These are phyloP conservation scores for Drosophila tristis DNA, from an alignment of 1,140 invertebrate species.

Conservation along the genomic window DNA sequence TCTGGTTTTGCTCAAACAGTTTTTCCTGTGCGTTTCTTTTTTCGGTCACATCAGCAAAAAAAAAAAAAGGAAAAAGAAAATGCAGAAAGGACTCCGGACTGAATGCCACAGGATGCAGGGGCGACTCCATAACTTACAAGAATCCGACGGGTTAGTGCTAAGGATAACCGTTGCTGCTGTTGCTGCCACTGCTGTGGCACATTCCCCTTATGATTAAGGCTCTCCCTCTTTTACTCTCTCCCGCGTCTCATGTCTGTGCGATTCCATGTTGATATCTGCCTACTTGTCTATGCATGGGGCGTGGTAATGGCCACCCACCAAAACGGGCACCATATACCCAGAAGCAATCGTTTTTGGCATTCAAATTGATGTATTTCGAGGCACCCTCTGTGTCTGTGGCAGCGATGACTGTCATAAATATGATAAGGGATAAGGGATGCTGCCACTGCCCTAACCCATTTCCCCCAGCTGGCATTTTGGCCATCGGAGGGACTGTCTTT, in stretches of 20 bases:
- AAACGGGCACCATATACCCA: background rate
- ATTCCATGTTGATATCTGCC: constrained; percentile 43
- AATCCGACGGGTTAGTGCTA: constrained; percentile 26
- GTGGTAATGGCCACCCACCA: constrained; percentile 29
- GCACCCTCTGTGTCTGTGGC: constrained; percentile 32
- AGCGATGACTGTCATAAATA: constrained; percentile 68
- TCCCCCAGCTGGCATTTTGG: constrained; percentile 25
- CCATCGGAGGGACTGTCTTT: constrained; percentile 26
- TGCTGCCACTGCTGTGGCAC: constrained; percentile 14
- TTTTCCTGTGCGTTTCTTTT: constrained; percentile 22
- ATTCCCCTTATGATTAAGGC: constrained; percentile 54
- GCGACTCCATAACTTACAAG: constrained; percentile 42
- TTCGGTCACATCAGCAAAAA: constrained; percentile 60
- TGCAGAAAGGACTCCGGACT: constrained; percentile 27
- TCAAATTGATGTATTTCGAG: constrained; percentile 70
- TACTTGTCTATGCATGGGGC: constrained; percentile 67
- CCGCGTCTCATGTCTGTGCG: background rate
- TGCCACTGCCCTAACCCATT: background rate
- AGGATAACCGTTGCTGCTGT: constrained; percentile 50
- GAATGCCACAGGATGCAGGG: constrained; percentile 35
- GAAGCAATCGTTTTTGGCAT: constrained; percentile 56
- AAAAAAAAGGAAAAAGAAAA: constrained; percentile 11
- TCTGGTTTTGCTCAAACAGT: constrained; percentile 23
- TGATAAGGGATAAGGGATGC: constrained; percentile 67
- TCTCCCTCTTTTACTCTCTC: constrained; percentile 13